These are phyloP conservation scores for Argyrosomus regius DNA, from an alignment of 2,797 vertebrate species.

Conservation along the genomic window DNA sequence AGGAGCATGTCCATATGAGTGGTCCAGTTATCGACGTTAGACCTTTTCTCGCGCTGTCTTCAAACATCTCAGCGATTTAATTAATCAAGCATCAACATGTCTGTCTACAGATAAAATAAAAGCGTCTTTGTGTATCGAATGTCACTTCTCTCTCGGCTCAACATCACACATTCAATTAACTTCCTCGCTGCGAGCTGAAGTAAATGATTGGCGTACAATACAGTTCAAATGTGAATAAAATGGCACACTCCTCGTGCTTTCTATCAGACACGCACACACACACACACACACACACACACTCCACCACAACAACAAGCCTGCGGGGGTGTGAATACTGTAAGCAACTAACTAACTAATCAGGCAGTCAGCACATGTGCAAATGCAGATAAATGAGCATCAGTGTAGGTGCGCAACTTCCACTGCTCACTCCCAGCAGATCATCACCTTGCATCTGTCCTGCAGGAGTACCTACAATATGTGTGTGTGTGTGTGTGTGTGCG, in stretches of 20 bases:
- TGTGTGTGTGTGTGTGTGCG: constrained; percentile 19
- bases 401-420: constrained; percentile 37
- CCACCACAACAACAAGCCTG: constrained; percentile 24
- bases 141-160: neutral
- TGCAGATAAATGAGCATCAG: constrained; percentile 74
- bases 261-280: constrained; percentile 23
- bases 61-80: neutral
- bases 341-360: constrained; percentile 68
- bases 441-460: constrained; percentile 61
- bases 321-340: constrained; percentile 60
- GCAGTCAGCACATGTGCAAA: constrained; percentile 75
- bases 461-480: constrained; percentile 44
- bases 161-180: constrained; percentile 16
- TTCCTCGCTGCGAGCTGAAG: neutral
- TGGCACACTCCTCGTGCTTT: constrained; percentile 7
- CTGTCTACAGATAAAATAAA: neutral
- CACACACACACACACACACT: constrained; percentile 7
- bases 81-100: neutral
- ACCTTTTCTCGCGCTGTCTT: constrained; percentile 1
- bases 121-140: neutral
- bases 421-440: constrained; percentile 59
- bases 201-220: constrained; percentile 22
- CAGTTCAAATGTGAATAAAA: constrained; percentile 41
- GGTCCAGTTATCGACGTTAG: neutral
- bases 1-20: neutral